Base-by-base conservation (phyloP, 2,113 vertebrate species). In the Bubo blakistoni region DNA sequence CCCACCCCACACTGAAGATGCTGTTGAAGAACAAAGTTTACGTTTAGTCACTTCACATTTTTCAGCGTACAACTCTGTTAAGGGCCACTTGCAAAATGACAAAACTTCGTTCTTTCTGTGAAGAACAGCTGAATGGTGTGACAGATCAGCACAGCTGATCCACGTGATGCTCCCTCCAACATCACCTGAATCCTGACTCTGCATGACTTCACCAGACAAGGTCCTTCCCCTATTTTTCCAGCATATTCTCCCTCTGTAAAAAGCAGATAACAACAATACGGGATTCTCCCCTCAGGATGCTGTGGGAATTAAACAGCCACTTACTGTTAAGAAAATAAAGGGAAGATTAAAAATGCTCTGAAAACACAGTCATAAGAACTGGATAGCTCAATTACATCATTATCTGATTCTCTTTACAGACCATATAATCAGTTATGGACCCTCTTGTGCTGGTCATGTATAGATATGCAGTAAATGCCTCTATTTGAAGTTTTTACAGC, bases 1-100 rank as follows among this genome's bases (percentile, higher is more conserved):
- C 13, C 5, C 9, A 6, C 5, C 14, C 30, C 18, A 1, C 34
- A 11, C 1, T 46, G 46, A 46, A 26, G 24, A 5, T 11, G 70
- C 42, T 51, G 1, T 13, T 34, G 69, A 67, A 66, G 18, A 76
- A 16, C n/a, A 52, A 38, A 52, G 42, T 84, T 46, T 34, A 14
- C 13, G 22, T 67, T 67, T 1, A 78, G 70, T 40, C 78, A 42
- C 79, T 88, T 84, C 3, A 12, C 52, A 11, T 85, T 92, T 88
- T 85, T 82, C 72, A 49, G 55, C 1, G 0, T 29, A 49, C 18
- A 57, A 2, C 34, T 79, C 47, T 7, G 0, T 18, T 58, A 67
- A 89, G 40, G 70, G 36, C 40, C 57, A 11, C 49, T 87, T 72
- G 38, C 36, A 89, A 62, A 81, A 72, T 10, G 63, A 7, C 44